Evolutionary conservation across 2,888 invertebrate genomes (phyloP).

Genomic region (Lasioglossum figueresi): DNA sequence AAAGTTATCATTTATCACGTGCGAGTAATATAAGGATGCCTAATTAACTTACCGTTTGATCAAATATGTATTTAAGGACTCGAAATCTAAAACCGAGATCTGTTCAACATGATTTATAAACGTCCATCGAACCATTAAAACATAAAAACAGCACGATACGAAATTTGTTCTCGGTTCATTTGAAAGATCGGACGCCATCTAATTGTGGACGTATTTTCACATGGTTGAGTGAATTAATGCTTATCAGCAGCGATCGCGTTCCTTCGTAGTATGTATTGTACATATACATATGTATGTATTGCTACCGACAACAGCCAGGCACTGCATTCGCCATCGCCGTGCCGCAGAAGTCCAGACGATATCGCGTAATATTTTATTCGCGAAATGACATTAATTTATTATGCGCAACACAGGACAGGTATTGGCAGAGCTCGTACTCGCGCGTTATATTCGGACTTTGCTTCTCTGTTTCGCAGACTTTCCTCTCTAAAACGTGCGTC

Average conservation of each 20-base stretch:
- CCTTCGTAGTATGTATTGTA: conserved; percentile 6
- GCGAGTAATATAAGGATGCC: background rate
- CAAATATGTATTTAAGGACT: background rate
- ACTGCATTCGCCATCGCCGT: background rate
- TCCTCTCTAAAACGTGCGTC: conserved; percentile 47
- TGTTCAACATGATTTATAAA: background rate
- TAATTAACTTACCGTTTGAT: background rate
- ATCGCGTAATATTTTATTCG: conserved; percentile 46
- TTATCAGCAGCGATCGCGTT: conserved; percentile 25
- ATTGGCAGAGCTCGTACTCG: conserved; percentile 64
- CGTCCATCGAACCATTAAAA: background rate
- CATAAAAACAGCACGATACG: background rate
- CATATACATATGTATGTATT: no score
- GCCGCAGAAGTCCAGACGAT: conserved; percentile 5
- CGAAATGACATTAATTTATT: conserved; percentile 65
- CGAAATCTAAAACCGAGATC: background rate
- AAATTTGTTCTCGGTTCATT: background rate
- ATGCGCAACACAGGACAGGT: conserved; percentile 61
- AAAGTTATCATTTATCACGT: background rate
- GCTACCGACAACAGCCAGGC: background rate
- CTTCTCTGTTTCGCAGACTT: conserved; percentile 23
- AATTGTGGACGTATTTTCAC: conserved; percentile 36
- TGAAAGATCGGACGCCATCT: conserved; percentile 3
- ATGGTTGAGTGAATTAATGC: conserved; percentile 15
- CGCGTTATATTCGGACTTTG: conserved; percentile 68